Conservation (phyloP, 1,140 invertebrate species). For the Pseudomyrmex cubaensis region DNA sequence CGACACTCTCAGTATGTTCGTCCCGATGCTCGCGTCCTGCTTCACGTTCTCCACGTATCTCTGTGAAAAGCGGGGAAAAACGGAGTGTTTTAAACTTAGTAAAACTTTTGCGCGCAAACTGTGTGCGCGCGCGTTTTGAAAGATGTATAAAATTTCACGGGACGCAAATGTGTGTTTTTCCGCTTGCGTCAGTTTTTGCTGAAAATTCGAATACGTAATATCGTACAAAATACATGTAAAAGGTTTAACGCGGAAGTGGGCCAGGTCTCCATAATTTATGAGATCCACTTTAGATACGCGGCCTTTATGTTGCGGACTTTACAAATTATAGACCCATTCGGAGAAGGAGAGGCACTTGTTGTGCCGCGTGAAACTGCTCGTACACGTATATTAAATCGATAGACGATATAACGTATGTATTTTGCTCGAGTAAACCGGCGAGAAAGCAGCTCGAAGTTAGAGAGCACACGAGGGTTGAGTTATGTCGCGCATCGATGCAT, state of each 20-base stretch:
- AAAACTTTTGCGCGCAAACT: neutral
- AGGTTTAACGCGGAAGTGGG: conserved; percentile 2
- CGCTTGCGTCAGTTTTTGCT: too few species aligned
- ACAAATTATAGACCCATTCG: conserved; percentile 28
- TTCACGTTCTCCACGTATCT: conserved; percentile 99
- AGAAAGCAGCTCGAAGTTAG: conserved; percentile 19
- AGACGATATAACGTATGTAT: conserved; percentile 1
- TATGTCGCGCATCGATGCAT: neutral
- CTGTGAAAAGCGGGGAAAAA: conserved; percentile 84
- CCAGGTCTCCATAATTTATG: conserved; percentile 30
- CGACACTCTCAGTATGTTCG: conserved; percentile 96
- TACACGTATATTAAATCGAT: conserved; percentile 23
- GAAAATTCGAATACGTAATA: too few species aligned
- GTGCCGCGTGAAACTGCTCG: neutral
- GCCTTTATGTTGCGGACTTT: neutral
- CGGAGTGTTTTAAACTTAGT: neutral
- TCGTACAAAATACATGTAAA: neutral
- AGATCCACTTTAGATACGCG: conserved; percentile 32
- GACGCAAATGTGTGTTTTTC: too few species aligned
- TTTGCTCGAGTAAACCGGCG: conserved; percentile 10
- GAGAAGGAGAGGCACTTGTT: neutral
- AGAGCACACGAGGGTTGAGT: neutral
- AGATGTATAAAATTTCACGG: neutral
- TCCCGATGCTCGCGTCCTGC: conserved; percentile 97
- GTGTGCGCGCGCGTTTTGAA: neutral